Base-by-base conservation (phyloP, 2,797 vertebrate species). In the Hyperoplus immaculatus region DNA sequence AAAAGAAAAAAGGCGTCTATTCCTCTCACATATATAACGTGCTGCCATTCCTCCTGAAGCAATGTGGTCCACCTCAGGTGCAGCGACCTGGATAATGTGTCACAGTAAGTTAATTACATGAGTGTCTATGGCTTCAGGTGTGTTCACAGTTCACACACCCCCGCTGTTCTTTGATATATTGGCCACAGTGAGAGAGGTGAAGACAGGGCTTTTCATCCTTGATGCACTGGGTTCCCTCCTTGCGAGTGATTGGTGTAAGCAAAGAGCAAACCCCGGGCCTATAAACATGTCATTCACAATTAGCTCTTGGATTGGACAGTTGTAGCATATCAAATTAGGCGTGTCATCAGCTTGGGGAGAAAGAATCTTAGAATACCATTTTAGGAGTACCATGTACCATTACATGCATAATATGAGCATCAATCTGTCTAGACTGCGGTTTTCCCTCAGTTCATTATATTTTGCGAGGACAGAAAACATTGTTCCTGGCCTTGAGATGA, bases 341-440 rank as follows among this genome's bases (percentile, higher is more conserved):
- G 38, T n/a, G 16, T 62, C 36, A 65, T 49, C 39, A 69, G 29
- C 21, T 29, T 43, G 61, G 5, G 29, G 39, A 59, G 14, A 57
- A 15, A 58, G 8, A 65, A 3, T 16, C 56, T 10, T 47, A 36
- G 8, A 42, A 39, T 15, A 12, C 36, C 50, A 36, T 16, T 15
- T 29, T 29, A 29, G 29, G 29, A 29, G 29, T 29, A 29, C 29
- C 29, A 50, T 29, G 38, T n/a, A 50, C 39, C 16, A 55, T 15
- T 41, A 9, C 53, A 50, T 9, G 55, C 21, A 29, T 39, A 49
- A 70, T 7, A 43, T 6, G 29, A 58, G 18, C 58, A 9, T 46
- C 54, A 53, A 9, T 51, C 54, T 45, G 74, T 73, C 65, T 65
- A 69, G 55, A 69, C 70, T 65, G 55, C 0, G 50, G 60, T 38